These are phyloP conservation scores for Maccullochella peelii DNA, from an alignment of 2,113 vertebrate genomes.

Conservation along the genomic window DNA sequence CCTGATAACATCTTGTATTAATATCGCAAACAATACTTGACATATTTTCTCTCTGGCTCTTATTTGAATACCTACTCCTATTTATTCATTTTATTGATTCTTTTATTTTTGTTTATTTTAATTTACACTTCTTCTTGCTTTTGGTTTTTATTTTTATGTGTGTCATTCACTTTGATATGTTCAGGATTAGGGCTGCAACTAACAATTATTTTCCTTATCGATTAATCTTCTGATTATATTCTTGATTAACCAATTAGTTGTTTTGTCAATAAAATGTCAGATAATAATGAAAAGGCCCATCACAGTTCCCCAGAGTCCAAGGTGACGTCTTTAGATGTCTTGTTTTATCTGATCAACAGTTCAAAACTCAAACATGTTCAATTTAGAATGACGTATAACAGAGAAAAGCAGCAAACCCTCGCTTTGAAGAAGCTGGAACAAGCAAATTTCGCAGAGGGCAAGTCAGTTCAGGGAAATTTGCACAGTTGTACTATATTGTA, in stretches of 20 bases:
- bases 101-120: too few species aligned
- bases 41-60: too few species aligned
- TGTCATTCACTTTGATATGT: background rate
- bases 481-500: background rate
- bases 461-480: too few species aligned
- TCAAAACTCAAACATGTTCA: background rate
- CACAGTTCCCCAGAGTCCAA: background rate
- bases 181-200: background rate
- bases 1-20: constrained; percentile 1
- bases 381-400: background rate
- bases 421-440: too few species aligned
- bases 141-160: background rate
- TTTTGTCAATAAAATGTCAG: background rate
- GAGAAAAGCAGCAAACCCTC: background rate
- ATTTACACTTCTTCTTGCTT: too few species aligned
- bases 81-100: too few species aligned
- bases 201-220: background rate
- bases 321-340: background rate
- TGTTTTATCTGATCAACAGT: background rate
- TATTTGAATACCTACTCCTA: too few species aligned
- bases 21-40: background rate
- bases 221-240: background rate
- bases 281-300: background rate
- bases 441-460: too few species aligned
- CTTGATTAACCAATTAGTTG: background rate